Conservation (phyloP, 2,797 vertebrate species). For the Mareca strepera region DNA sequence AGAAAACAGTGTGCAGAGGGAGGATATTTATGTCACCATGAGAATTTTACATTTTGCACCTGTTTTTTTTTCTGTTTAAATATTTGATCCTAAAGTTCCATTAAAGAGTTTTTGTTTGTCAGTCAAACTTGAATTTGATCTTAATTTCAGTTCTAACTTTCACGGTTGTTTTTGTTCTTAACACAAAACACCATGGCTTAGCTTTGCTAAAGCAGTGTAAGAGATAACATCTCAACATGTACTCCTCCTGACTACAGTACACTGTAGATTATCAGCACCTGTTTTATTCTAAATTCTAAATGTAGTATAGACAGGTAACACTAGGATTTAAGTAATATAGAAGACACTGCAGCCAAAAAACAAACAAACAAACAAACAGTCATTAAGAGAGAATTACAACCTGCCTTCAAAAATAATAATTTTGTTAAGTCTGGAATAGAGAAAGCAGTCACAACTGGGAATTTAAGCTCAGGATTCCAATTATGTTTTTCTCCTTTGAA, state of each 20-base stretch:
- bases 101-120: not conserved
- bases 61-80: not conserved
- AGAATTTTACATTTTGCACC: not conserved
- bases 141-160: not conserved
- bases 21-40: accelerated
- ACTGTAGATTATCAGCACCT: not conserved
- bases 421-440: not conserved
- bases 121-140: not conserved
- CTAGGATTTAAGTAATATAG: not conserved
- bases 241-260: not conserved
- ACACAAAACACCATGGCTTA: not conserved
- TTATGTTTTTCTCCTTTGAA: not conserved
- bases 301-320: not conserved
- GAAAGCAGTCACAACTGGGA: not conserved
- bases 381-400: not conserved
- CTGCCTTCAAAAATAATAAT: not conserved
- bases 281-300: not conserved
- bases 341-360: not conserved
- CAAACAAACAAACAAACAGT: not conserved
- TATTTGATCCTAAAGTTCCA: not conserved
- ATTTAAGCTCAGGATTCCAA: not conserved
- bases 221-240: not conserved
- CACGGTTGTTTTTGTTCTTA: not conserved
- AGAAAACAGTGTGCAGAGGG: not conserved
- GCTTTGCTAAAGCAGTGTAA: not conserved